Conservation (phyloP, 92 coral and sea anemone species). For the Epizoanthus scotinus region DNA sequence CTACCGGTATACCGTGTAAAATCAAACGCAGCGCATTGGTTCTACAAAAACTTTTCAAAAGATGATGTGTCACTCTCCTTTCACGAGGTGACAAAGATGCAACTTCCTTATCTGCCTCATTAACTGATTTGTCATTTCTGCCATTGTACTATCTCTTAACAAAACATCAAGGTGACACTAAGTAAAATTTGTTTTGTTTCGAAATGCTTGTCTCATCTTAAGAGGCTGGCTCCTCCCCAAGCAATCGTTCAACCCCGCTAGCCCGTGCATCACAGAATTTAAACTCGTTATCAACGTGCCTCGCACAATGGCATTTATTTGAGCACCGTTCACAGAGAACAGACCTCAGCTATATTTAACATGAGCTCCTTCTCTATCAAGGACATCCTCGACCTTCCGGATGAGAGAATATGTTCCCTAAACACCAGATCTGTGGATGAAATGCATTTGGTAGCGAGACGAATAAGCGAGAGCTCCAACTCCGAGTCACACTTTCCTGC, state of each 20-base stretch:
- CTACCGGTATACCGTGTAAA: neutral
- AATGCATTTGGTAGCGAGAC: slow-evolving; percentile 39
- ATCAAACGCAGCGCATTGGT: slow-evolving; percentile 6
- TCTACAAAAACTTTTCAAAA: slow-evolving; percentile 52
- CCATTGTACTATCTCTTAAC: slow-evolving; percentile 79
- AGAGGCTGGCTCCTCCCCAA: slow-evolving; percentile 90
- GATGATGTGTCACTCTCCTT: slow-evolving; percentile 64
- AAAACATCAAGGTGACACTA: slow-evolving; percentile 83
- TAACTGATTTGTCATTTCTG: slow-evolving; percentile 79
- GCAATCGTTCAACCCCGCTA: slow-evolving; percentile 56
- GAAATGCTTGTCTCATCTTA: slow-evolving; percentile 72
- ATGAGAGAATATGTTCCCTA: slow-evolving; percentile 73
- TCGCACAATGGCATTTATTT: slow-evolving; percentile 81
- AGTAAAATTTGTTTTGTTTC: slow-evolving; percentile 85
- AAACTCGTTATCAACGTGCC: slow-evolving; percentile 69
- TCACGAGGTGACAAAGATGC: slow-evolving; percentile 68
- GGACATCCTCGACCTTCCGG: slow-evolving; percentile 91
- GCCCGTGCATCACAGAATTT: slow-evolving; percentile 71
- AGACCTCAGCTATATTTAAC: slow-evolving; percentile 31
- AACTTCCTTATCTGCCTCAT: slow-evolving; percentile 71
- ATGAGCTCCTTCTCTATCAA: slow-evolving; percentile 80
- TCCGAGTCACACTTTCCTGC: slow-evolving; percentile 33
- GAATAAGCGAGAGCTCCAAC: neutral
- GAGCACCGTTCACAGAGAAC: slow-evolving; percentile 70
- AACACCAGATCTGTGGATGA: slow-evolving; percentile 49